These are phyloP conservation scores for Bostrychus sinensis DNA, from an alignment of 2,113 vertebrate species.

Conservation along the genomic window DNA sequence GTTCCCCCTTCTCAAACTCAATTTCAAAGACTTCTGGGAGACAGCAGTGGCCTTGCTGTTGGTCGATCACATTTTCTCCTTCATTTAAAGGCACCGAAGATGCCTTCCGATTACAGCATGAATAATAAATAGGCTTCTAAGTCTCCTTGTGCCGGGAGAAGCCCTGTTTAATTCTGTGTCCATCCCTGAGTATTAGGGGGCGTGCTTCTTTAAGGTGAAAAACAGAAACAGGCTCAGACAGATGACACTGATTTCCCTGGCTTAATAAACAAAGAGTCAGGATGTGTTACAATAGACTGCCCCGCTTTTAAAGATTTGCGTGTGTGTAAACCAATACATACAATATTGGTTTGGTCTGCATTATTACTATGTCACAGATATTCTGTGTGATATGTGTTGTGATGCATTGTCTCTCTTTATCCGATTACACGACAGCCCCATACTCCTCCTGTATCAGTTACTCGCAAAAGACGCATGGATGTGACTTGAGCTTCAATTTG, in stretches of 20 bases:
- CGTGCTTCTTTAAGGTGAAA: conserved; percentile 27
- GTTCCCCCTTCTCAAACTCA: conserved; percentile 69
- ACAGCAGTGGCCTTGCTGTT: conserved; percentile 58
- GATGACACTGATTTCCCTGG: conserved; percentile 58
- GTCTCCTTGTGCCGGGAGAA: conserved; percentile 47
- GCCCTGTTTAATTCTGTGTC: conserved; percentile 68
- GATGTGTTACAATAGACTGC: conserved; percentile 30
- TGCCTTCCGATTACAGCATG: conserved; percentile 74
- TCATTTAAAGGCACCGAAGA: conserved; percentile 69
- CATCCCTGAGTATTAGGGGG: conserved; percentile 64
- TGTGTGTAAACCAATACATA: background rate
- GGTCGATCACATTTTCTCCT: conserved; percentile 78
- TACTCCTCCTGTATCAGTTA: conserved; percentile 22
- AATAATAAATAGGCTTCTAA: conserved; percentile 74
- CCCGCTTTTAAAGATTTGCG: conserved; percentile 4
- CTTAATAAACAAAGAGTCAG: conserved; percentile 68
- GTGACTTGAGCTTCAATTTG: conserved; percentile 29
- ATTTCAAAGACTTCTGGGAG: conserved; percentile 71
- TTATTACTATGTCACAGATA: conserved; percentile 26
- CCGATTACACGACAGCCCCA: conserved; percentile 17
- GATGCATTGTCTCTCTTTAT: conserved; percentile 12
- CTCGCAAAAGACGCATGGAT: conserved; percentile 26
- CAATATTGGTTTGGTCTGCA: conserved; percentile 14
- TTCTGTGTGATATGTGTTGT: conserved; percentile 25
- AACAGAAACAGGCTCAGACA: conserved; percentile 41